Base-by-base conservation (phyloP, 92 coral and sea anemone species). In the Paragorgia papillata region DNA sequence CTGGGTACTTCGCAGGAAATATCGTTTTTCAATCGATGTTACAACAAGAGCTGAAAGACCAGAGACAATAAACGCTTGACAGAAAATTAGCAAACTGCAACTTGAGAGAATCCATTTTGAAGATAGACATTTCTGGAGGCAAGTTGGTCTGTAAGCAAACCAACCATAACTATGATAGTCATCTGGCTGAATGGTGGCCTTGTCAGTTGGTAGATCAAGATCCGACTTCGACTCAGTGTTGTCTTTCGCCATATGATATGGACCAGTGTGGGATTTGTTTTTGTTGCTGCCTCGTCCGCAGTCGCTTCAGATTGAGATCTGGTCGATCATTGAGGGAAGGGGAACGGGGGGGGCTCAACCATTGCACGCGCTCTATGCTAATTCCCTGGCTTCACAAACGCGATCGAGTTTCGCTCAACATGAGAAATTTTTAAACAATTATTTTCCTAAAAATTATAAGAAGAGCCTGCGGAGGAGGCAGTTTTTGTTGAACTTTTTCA, bases 21-120 rank as follows among this genome's bases (percentile, higher is more conserved):
- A 93, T 7, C 97, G 89, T 57, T 75, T 90, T 50, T 93, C 97
- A 7, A 93, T 70, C 7, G 97, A 93, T 13, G 97, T 84, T 44
- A 93, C 83, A 1, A 93, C 97, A 24, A 93, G 97, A 35, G 89
- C 92, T 0, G 91, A 39, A 35, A 93, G 37, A 13, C 97, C 97
- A 0, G 93, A 85, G 2, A 88, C 97, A n/a, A 92, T 88, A 89
- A 92, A 84, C 3, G 90, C 88, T 44, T 88, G 89, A 2, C 91
- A 79, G 22, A 90, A 89, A 49, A 93, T 96, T 0, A 88, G 66
- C 81, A 90, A 81, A 65, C 97, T 91, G 59, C 91, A 96, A 15
- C 89, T 86, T 0, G 88, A 54, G 17, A 93, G 88, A 76, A 90
- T 88, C 97, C 97, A 90, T 34, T 75, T 86, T 24, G 97, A 74